Conservation (phyloP, 1,140 invertebrate species). For the Conus betulinus region DNA sequence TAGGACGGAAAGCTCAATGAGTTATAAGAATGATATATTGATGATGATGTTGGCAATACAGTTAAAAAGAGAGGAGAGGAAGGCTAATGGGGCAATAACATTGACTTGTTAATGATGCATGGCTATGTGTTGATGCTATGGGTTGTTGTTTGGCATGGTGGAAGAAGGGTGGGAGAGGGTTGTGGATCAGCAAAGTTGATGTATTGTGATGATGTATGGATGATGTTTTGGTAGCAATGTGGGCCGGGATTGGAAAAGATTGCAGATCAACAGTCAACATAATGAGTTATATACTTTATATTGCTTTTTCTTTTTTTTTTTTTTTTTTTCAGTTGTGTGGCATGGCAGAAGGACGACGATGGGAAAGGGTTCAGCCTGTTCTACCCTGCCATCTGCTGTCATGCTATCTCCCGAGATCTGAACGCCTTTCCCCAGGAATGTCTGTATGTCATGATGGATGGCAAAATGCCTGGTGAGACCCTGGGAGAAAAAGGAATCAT, state of each 20-base stretch:
- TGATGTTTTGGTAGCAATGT: too few relatives aligned
- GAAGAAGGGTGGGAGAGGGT: too few relatives aligned
- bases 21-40: too few relatives aligned
- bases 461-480: constrained; percentile 73
- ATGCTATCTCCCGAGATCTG: constrained; percentile 85
- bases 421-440: constrained; percentile 81
- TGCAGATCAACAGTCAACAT: too few relatives aligned
- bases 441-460: constrained; percentile 84
- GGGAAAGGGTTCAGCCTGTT: constrained; percentile 82
- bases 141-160: too few relatives aligned
- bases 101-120: not conserved
- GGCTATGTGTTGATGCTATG: too few relatives aligned
- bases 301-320: constrained; percentile 25
- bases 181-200: too few relatives aligned
- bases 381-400: constrained; percentile 84
- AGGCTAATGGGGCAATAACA: not conserved
- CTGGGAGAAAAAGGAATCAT: too few relatives aligned
- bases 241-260: too few relatives aligned
- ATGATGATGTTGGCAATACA: too few relatives aligned
- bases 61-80: not conserved
- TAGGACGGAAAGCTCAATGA: too few relatives aligned
- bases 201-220: too few relatives aligned
- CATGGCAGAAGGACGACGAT: constrained; percentile 81
- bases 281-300: not conserved
- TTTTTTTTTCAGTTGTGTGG: constrained; percentile 78